Evolutionary conservation across 1,140 invertebrate species (phyloP), one percentile per base, ranked within the genome.

Genomic region (Asobara japonica): DNA sequence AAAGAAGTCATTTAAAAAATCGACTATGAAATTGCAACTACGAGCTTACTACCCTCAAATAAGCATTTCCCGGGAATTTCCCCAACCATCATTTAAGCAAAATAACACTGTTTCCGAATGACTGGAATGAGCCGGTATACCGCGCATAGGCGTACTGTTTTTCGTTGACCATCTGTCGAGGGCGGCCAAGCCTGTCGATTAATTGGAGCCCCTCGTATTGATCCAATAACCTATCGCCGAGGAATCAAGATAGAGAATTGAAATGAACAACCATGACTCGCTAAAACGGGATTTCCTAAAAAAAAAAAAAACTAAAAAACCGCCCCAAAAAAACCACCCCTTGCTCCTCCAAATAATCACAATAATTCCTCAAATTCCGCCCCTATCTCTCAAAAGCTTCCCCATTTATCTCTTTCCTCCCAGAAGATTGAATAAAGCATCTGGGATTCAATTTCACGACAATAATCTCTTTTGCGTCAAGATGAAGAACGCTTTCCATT

Each of bases 191-290:
- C 76, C 75, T 51, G 77, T 74, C 73, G 82, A 82, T 83, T 83
- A 82, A 83, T 82, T 82, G 82, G 80, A 81, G 77, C 72, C 75
- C 74, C 73, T 74, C 69, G 81, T 83, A 83, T 83, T 80, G 82
- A 83, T 83, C 82, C 77, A 77, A 82, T 81, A 83, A 82, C 77
- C 65, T 75, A 30, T 62, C 60, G 75, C 71, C 38, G 48, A 29
- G 41, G 72, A 66, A 69, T 74, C 74, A 72, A 75, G 60, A 51
- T 66, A 45, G 20, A n/a, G 13, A 22, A 41, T 41, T 45, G 36
- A 13, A 45, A 27, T 10, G 36, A 16, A 30, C 7, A 30, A 30
- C 30, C n/a, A 11, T 31, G 27, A 30, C 25, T 30, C 25, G 7
- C 6, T 30, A 31, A 62, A 62, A 6, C 18, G 5, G 27, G n/a